Percentiles rank a stretch among this genome's conserved stretches.
phyloP scores from a whole-genome alignment of 2,888 invertebrate genomes.

The Andrena fulva region DNA sequence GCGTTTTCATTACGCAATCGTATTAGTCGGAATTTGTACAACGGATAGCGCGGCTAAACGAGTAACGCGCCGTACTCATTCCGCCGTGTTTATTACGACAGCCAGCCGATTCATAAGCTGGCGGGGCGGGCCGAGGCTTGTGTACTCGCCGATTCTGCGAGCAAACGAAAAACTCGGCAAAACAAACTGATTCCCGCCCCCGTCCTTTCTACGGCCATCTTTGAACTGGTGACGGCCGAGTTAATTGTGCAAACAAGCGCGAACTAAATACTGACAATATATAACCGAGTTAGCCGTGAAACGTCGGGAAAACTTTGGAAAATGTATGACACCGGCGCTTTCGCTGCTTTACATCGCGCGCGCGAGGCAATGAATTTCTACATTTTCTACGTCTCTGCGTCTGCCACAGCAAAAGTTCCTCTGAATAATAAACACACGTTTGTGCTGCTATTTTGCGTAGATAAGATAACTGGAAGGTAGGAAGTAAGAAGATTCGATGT shows the following conservation, averaged over 20 bases:
- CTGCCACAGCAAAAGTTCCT: background rate
- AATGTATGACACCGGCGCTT: background rate
- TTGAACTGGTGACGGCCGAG: slow-evolving; percentile 25
- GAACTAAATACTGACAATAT: slow-evolving; percentile 28
- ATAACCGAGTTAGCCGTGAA: slow-evolving; percentile 11
- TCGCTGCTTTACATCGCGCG: too few relatives aligned
- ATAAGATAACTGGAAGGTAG: too few relatives aligned
- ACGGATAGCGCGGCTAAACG: slow-evolving; percentile 1
- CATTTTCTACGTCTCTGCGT: background rate
- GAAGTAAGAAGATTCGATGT: too few relatives aligned
- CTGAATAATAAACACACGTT: too few relatives aligned
- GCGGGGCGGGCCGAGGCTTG: slow-evolving; percentile 3
- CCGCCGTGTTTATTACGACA: slow-evolving; percentile 14
- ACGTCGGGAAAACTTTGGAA: slow-evolving; percentile 2
- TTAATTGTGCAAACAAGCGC: slow-evolving; percentile 31
- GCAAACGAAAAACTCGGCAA: slow-evolving; percentile 28
- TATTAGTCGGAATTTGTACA: slow-evolving; percentile 14
- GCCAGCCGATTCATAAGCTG: slow-evolving; percentile 24
- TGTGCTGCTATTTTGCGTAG: too few relatives aligned
- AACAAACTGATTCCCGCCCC: slow-evolving; percentile 9
- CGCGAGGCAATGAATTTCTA: background rate
- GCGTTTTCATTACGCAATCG: slow-evolving; percentile 9
- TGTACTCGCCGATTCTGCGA: slow-evolving; percentile 23
- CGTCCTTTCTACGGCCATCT: background rate
- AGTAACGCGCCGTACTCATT: background rate